phyloP scores from a whole-genome alignment of 1,140 invertebrate genomes.

The Druon quercuslanigerum region DNA sequence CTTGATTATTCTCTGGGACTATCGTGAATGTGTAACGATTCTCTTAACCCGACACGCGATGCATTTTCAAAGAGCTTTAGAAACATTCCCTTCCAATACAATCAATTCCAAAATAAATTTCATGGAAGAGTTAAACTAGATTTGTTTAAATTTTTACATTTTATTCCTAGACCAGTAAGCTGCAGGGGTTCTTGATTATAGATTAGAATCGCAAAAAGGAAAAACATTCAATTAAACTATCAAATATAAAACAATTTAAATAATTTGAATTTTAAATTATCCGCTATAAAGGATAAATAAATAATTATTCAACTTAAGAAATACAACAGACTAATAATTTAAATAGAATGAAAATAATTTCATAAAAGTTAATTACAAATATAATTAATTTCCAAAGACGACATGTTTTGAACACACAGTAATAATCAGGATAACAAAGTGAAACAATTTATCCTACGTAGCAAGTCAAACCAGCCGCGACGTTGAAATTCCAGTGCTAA shows the following conservation, averaged over 20 bases:
- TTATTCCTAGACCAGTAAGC: background rate
- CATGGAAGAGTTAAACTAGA: background rate
- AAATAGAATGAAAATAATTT: no score
- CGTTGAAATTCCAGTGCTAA: conserved; percentile 63
- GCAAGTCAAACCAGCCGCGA: conserved; percentile 13
- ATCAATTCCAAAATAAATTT: conserved; percentile 23
- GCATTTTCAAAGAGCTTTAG: conserved; percentile 13
- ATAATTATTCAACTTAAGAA: no score
- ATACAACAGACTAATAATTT: no score
- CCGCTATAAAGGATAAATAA: no score
- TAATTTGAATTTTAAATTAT: no score
- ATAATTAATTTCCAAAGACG: background rate
- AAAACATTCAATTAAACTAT: no score
- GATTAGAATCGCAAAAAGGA: no score
- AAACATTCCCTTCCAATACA: conserved; percentile 16
- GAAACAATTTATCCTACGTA: conserved; percentile 24
- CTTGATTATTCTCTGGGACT: conserved; percentile 60
- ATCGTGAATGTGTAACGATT: conserved; percentile 53
- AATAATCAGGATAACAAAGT: conserved; percentile 25
- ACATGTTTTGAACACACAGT: conserved; percentile 10
- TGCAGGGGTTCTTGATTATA: no score
- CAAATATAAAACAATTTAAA: no score
- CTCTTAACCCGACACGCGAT: conserved; percentile 36
- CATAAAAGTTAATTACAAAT: no score
- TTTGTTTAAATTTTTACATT: background rate